These are phyloP conservation scores for Lepilemur septentrionalis DNA, from an alignment of 2,797 vertebrate species.

Conservation along the genomic window DNA sequence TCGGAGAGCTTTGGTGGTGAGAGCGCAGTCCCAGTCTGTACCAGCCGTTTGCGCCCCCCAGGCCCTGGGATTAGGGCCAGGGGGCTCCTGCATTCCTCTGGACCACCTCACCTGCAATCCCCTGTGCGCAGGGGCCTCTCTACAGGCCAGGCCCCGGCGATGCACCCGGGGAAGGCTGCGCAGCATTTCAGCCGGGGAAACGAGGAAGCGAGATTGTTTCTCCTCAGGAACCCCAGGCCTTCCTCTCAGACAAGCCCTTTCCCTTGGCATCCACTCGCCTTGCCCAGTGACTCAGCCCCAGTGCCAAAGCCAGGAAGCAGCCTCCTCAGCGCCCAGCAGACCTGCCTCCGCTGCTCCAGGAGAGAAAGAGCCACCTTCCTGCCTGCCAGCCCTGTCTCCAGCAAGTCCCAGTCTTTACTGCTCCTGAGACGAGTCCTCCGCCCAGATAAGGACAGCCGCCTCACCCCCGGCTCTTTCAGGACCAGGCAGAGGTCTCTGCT, in stretches of 20 bases:
- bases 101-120: constrained; percentile 23
- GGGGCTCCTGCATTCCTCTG: constrained; percentile 50
- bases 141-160: background rate
- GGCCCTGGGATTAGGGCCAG: constrained; percentile 46
- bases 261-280: background rate
- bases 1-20: constrained; percentile 25
- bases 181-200: constrained; percentile 9
- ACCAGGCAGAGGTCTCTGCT: background rate
- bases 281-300: background rate
- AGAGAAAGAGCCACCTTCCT: background rate
- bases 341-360: background rate
- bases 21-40: constrained; percentile 46
- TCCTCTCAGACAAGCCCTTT: constrained; percentile 49
- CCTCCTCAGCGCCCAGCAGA: background rate
- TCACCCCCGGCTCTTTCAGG: background rate
- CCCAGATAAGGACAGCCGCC: background rate
- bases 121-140: background rate
- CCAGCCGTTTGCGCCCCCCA: constrained; percentile 55
- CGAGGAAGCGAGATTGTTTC: constrained; percentile 51
- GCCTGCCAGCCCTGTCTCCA: background rate
- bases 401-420: background rate
- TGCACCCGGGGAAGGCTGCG: background rate
- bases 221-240: constrained; percentile 44
- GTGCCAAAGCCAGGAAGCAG: constrained; percentile 18
- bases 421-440: rapidly evolving